Conservation (phyloP, 2,797 vertebrate species). For the Coregonus sp. region DNA sequence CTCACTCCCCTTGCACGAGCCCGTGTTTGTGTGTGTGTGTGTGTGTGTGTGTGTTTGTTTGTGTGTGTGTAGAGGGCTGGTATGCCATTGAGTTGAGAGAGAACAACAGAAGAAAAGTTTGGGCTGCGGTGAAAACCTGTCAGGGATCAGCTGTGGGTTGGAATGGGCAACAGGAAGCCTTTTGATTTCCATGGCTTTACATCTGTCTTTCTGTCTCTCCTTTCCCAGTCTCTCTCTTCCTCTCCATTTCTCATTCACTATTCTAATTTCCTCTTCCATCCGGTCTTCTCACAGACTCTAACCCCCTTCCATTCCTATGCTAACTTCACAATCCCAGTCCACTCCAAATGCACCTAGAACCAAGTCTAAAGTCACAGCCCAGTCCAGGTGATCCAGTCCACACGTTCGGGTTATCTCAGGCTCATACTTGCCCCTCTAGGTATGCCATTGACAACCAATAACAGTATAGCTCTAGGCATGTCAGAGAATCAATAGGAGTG, state of each 20-base stretch:
- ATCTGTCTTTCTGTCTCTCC: background rate
- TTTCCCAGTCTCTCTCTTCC: background rate
- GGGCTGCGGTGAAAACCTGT: constrained; percentile 77
- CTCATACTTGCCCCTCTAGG: constrained; percentile 60
- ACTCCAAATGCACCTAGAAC: background rate
- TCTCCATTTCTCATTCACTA: background rate
- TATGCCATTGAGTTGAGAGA: constrained; percentile 61
- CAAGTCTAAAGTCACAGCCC: background rate
- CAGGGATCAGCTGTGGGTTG: constrained; percentile 55
- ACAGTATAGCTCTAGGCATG: constrained; percentile 51
- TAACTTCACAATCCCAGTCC: constrained; percentile 46
- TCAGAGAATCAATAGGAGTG: constrained; percentile 39
- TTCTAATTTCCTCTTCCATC: background rate
- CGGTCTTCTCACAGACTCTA: no score
- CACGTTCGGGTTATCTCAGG: constrained; percentile 30
- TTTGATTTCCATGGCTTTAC: constrained; percentile 1
- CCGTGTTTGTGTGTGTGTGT: no score
- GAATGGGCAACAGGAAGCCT: constrained; percentile 29
- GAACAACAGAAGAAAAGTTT: constrained; percentile 67
- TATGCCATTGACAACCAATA: constrained; percentile 54
- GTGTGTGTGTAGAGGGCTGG: constrained; percentile 26
- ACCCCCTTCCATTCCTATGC: no score
- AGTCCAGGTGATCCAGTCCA: constrained; percentile 10
- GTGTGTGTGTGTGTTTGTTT: background rate
- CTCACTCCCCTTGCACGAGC: background rate